These are phyloP conservation scores for Asarcornis scutulata DNA, from an alignment of 2,113 vertebrate species.

Conservation along the genomic window DNA sequence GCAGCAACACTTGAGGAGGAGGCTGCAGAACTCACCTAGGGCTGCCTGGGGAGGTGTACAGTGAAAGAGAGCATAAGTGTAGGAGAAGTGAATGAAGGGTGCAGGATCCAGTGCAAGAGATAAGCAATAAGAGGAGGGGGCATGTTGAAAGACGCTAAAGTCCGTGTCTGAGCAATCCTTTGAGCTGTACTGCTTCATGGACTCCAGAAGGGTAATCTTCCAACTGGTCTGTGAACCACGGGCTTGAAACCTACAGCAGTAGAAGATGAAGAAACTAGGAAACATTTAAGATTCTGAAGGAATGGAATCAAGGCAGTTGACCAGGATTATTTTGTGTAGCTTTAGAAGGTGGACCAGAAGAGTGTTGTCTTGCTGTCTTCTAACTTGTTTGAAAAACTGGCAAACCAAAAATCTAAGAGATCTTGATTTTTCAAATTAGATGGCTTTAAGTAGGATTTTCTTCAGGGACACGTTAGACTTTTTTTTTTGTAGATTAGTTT, in stretches of 20 bases:
- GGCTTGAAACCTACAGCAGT: background rate
- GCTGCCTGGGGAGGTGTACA: background rate
- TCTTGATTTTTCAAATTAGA: background rate
- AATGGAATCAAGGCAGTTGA: background rate
- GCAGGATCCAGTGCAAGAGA: background rate
- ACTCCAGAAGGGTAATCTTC: background rate
- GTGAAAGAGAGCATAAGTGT: background rate
- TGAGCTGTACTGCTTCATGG: background rate
- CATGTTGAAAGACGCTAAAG: background rate
- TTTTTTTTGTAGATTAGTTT: background rate
- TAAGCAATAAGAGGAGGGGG: background rate
- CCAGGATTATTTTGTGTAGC: background rate
- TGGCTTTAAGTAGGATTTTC: background rate
- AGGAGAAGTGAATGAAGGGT: background rate
- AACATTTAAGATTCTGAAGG: background rate
- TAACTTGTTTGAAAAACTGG: background rate
- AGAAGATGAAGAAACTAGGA: background rate
- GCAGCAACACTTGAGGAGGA: rapidly evolving
- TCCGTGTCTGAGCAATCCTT: background rate
- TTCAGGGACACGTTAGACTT: background rate
- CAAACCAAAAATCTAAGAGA: background rate
- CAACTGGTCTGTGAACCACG: background rate
- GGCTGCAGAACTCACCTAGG: background rate
- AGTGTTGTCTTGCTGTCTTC: background rate
- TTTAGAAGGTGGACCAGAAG: background rate